These are phyloP conservation scores for Rhizomys pruinosus DNA, from an alignment of 2,113 vertebrate species.

Conservation along the genomic window DNA sequence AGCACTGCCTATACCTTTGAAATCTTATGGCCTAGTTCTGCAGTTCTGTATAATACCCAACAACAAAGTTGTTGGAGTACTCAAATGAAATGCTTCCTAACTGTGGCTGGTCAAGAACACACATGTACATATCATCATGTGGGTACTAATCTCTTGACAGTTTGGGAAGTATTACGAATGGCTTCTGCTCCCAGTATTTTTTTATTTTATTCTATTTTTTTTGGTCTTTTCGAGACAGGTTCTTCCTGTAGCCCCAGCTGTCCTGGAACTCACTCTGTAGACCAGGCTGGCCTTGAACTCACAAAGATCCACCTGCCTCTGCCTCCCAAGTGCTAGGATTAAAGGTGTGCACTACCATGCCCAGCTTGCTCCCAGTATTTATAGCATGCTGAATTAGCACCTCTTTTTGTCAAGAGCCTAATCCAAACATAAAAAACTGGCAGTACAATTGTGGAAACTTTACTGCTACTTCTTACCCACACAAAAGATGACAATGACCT, in stretches of 20 bases:
- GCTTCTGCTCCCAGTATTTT: neutral
- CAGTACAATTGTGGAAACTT: neutral
- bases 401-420: conserved; percentile 34
- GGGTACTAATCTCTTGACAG: conserved; percentile 17
- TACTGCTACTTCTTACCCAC: conserved; percentile 1
- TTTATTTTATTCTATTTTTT: too few species aligned
- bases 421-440: conserved; percentile 17
- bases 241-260: too few species aligned
- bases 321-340: too few species aligned
- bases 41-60: conserved; percentile 27
- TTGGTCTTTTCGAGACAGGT: too few species aligned
- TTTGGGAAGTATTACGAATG: conserved; percentile 17
- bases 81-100: conserved; percentile 6
- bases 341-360: too few species aligned
- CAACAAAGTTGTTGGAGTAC: neutral
- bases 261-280: too few species aligned
- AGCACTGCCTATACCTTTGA: neutral
- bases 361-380: neutral
- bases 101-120: conserved; percentile 5
- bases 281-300: too few species aligned
- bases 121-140: neutral
- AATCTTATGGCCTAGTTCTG: conserved; percentile 22
- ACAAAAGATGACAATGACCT: conserved; percentile 1
- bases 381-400: neutral
- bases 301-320: too few species aligned